Percentiles rank a stretch among this genome's conserved stretches.
Evolutionary conservation across 2,888 invertebrate genomes (phyloP).

Genomic region (Synanthedon vespiformis): DNA sequence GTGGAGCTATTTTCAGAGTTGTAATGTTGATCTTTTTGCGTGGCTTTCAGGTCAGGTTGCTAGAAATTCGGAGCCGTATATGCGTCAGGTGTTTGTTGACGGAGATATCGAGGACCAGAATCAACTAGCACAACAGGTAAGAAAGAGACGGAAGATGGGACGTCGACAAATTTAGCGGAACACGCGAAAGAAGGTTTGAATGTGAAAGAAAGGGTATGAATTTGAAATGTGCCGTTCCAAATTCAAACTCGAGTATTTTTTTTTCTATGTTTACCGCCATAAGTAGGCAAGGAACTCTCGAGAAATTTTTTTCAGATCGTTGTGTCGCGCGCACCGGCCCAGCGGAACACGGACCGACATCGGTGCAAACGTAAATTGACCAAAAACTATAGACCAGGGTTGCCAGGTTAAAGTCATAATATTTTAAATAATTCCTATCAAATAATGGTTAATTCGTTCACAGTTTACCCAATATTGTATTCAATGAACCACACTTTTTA

Average conservation of each 20-base stretch:
- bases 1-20: background rate
- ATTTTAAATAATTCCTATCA: background rate
- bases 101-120: slow-evolving; percentile 73
- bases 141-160: slow-evolving; percentile 10
- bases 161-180: background rate
- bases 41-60: slow-evolving; percentile 83
- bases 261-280: slow-evolving; percentile 4
- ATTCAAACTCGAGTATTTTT: slow-evolving; percentile 37
- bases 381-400: slow-evolving; percentile 14
- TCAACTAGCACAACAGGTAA: slow-evolving; percentile 77
- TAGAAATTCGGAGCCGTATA: slow-evolving; percentile 92
- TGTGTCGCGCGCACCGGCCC: slow-evolving; percentile 29
- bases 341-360: slow-evolving; percentile 35
- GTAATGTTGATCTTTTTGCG: slow-evolving; percentile 33
- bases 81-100: slow-evolving; percentile 92
- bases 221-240: slow-evolving; percentile 24
- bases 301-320: slow-evolving; percentile 56
- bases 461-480: no score
- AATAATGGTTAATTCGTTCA: no score
- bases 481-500: no score
- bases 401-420: background rate
- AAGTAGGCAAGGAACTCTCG: slow-evolving; percentile 44
- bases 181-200: slow-evolving; percentile 1
- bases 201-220: slow-evolving; percentile 36
- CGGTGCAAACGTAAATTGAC: slow-evolving; percentile 48